Conservation (phyloP, 2,797 vertebrate genomes). For the Sylvilagus floridanus region DNA sequence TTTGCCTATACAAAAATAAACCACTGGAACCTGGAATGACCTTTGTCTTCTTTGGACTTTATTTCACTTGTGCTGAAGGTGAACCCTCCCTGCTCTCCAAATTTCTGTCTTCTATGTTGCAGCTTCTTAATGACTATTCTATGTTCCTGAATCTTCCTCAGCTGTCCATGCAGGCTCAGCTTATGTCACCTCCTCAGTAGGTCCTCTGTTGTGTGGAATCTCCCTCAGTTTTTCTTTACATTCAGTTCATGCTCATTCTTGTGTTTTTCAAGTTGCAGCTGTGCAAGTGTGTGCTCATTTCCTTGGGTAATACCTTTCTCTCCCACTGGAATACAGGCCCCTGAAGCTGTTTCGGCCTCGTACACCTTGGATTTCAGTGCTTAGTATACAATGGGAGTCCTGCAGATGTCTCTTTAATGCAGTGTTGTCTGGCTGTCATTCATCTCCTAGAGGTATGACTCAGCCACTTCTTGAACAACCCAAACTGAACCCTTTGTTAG, state of each 20-base stretch:
- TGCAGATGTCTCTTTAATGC: neutral
- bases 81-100: too few species aligned
- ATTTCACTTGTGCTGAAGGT: neutral
- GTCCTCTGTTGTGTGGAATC: neutral
- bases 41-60: neutral
- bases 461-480: constrained; percentile 19
- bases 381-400: neutral
- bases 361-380: neutral
- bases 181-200: neutral
- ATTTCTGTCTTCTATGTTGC: neutral
- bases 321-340: neutral
- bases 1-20: neutral
- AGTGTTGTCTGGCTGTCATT: neutral
- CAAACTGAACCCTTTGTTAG: neutral
- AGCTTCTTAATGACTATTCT: neutral
- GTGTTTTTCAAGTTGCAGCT: neutral
- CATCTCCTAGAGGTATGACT: neutral
- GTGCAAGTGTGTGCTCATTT: neutral
- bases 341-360: neutral
- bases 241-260: neutral
- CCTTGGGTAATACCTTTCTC: neutral
- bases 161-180: neutral
- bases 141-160: neutral
- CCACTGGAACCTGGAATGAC: neutral
- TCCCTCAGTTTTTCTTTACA: too few species aligned